Evolutionary conservation across 2,797 vertebrate species (phyloP).

Genomic region (Pseudocheirus occidentalis): DNA sequence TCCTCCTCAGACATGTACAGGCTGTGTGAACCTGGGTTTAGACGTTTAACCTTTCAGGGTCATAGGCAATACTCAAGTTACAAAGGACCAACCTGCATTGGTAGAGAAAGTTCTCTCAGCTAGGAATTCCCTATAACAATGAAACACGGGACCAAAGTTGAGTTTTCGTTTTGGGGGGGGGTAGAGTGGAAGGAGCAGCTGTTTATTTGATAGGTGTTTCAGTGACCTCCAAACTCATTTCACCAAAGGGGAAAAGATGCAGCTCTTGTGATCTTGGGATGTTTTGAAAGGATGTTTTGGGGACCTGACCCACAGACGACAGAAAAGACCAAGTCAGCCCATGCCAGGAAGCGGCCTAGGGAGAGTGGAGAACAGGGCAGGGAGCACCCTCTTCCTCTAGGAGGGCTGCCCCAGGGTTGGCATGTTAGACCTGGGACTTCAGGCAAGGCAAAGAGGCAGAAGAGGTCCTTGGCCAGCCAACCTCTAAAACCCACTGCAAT

Average conservation of each 20-base stretch:
- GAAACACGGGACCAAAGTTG: background rate
- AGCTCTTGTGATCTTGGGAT: background rate
- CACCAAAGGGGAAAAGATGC: background rate
- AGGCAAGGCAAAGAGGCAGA: background rate
- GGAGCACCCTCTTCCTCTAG: background rate
- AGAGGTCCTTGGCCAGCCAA: background rate
- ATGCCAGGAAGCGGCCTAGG: background rate
- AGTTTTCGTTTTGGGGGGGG: background rate
- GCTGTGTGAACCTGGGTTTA: background rate
- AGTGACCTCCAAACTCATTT: background rate
- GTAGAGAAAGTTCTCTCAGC: background rate
- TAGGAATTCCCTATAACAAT: background rate
- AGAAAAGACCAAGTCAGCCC: background rate
- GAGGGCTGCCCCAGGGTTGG: background rate
- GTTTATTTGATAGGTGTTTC: background rate
- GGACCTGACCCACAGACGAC: background rate
- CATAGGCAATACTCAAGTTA: background rate
- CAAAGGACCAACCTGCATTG: background rate
- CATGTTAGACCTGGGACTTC: background rate
- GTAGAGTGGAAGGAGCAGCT: too few relatives aligned
- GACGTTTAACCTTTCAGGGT: background rate
- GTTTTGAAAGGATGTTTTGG: background rate
- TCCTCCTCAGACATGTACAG: background rate
- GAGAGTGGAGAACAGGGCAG: background rate
- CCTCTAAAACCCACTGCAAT: background rate